Evolutionary conservation across 2,888 invertebrate genomes (phyloP).

Genomic region (Lasioglossum leucozonium): DNA sequence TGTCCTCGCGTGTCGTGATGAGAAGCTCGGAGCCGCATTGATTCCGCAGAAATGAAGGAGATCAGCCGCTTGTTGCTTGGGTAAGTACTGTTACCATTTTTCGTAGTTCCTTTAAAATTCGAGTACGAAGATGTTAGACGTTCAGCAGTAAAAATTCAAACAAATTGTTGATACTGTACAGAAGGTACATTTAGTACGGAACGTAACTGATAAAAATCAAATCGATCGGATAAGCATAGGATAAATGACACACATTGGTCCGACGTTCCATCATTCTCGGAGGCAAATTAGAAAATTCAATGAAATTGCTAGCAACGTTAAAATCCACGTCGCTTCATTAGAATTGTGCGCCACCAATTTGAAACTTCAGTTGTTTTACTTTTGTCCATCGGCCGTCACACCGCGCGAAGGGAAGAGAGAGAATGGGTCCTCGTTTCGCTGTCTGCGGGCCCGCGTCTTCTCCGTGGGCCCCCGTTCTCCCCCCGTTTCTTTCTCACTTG

Average conservation of each 20-base stretch:
- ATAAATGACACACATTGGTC: background rate
- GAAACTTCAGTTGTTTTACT: background rate
- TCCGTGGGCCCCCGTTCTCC: constrained; percentile 42
- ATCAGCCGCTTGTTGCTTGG: constrained; percentile 68
- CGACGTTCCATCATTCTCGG: background rate
- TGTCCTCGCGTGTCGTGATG: constrained; percentile 48
- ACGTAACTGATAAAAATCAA: background rate
- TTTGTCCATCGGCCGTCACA: background rate
- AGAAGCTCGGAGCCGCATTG: constrained; percentile 33
- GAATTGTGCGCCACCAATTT: background rate
- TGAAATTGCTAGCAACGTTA: background rate
- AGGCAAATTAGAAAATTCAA: background rate
- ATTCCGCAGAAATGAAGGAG: constrained; percentile 66
- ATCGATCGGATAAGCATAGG: background rate
- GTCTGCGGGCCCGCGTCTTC: constrained; percentile 57
- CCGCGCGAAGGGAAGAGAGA: background rate
- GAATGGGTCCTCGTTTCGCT: constrained; percentile 59
- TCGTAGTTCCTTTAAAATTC: background rate
- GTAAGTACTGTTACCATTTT: constrained; percentile 60
- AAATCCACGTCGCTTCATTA: background rate
- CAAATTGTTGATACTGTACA: too few relatives aligned
- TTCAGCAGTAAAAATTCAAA: background rate
- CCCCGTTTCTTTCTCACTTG: constrained; percentile 62
- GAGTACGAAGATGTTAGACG: background rate
- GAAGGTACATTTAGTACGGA: background rate